Percentiles rank a stretch among this genome's conserved stretches.
These are phyloP conservation scores for Colistium nudipinnis DNA, from an alignment of 2,113 vertebrate species.

Conservation along the genomic window DNA sequence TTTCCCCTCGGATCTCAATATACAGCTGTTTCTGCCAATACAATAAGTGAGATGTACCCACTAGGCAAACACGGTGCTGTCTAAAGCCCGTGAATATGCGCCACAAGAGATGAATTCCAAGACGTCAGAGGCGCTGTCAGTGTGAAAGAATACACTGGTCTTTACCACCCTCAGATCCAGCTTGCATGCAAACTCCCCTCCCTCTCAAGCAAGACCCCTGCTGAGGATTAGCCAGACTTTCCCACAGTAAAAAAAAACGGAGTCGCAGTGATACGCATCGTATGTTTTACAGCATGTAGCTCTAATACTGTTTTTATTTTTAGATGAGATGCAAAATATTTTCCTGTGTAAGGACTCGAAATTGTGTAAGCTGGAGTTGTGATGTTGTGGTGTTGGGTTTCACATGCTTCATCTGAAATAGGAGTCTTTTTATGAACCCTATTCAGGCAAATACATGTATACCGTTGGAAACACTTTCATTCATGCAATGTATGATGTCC, in stretches of 20 bases:
- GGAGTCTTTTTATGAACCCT: neutral
- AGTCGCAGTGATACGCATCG: neutral
- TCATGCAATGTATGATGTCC: constrained; percentile 29
- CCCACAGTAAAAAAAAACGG: constrained; percentile 66
- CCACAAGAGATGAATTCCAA: constrained; percentile 76
- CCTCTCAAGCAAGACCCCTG: constrained; percentile 56
- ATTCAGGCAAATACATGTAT: neutral
- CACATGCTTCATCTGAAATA: neutral
- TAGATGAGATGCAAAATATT: constrained; percentile 6
- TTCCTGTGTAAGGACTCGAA: neutral
- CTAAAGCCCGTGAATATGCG: constrained; percentile 70
- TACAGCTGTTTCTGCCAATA: constrained; percentile 71
- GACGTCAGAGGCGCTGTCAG: constrained; percentile 78
- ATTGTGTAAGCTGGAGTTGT: neutral
- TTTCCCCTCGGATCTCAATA: constrained; percentile 10
- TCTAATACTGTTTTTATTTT: neutral
- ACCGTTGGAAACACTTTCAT: constrained; percentile 52
- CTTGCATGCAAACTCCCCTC: constrained; percentile 58
- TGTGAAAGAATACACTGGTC: constrained; percentile 72
- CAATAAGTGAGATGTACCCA: constrained; percentile 54
- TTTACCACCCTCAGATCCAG: constrained; percentile 70
- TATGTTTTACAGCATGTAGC: neutral
- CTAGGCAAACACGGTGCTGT: constrained; percentile 36
- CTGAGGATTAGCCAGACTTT: constrained; percentile 69
- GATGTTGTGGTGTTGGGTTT: neutral